A percentile compares a stretch with the other conserved stretches of the same genome.
phyloP scores from a whole-genome alignment of 2,888 invertebrate species.

The Euproctis similis region DNA sequence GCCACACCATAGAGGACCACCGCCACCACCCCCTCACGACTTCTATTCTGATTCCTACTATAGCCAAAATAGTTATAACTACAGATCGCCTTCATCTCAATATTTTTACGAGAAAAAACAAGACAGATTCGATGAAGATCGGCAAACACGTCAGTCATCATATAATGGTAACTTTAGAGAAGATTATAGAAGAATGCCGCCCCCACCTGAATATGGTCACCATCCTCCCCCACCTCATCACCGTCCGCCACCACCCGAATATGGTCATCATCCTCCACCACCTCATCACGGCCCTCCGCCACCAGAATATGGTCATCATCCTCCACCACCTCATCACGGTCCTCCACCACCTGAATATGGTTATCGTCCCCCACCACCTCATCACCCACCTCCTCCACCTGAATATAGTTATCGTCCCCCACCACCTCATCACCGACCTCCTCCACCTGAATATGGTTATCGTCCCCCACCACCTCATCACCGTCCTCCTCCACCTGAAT shows the following conservation, averaged over 20 bases:
- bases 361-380: background rate
- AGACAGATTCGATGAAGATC: constrained; percentile 7
- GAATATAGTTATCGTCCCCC: background rate
- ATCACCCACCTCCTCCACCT: too few species aligned
- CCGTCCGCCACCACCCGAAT: constrained; percentile 10
- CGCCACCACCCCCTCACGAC: constrained; percentile 6
- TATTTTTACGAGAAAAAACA: background rate
- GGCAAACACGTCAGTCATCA: constrained; percentile 13
- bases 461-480: constrained; percentile 7
- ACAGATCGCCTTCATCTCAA: constrained; percentile 2
- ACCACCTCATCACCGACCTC: background rate
- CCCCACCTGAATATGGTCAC: background rate
- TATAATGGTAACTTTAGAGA: background rate
- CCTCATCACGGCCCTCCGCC: constrained; percentile 4
- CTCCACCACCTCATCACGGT: background rate
- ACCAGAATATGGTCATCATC: background rate
- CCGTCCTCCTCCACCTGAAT: constrained; percentile 5
- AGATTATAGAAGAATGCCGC: background rate
- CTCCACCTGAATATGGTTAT: constrained; percentile 2
- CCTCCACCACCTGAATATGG: constrained; percentile 5
- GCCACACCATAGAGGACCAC: constrained; percentile 1
- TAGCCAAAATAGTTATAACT: background rate
- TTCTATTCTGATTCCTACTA: constrained; percentile 9
- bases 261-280: constrained; percentile 8
- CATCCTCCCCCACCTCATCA: background rate